Evolutionary conservation across 2,888 invertebrate species (phyloP).

Genomic region (Gandaritis pyraliata): DNA sequence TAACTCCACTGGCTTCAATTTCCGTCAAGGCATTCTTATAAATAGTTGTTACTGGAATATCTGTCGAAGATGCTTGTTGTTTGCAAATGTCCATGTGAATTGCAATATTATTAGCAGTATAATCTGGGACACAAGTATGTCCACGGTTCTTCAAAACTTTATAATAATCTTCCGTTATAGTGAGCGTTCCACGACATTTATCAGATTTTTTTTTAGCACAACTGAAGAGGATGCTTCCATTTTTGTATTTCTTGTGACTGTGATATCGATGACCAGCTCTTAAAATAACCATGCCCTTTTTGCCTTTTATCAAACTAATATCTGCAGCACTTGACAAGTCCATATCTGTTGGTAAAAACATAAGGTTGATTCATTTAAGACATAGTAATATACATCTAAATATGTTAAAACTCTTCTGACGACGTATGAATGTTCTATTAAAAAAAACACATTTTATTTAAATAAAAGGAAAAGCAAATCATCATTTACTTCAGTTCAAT

Average conservation of each 20-base stretch:
- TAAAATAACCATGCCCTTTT: slow-evolving; percentile 12
- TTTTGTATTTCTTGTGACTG: slow-evolving; percentile 2
- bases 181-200: slow-evolving; percentile 16
- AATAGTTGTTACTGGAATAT: slow-evolving; percentile 1
- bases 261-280: slow-evolving; percentile 16
- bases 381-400: no score
- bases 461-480: no score
- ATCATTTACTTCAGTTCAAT: no score
- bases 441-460: no score
- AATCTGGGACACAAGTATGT: slow-evolving; percentile 19
- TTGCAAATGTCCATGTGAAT: slow-evolving; percentile 11
- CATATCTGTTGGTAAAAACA: no score
- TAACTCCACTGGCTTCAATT: background rate
- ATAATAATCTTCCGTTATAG: slow-evolving; percentile 3
- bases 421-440: no score
- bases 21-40: background rate
- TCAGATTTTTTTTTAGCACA: slow-evolving; percentile 15
- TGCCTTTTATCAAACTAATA: slow-evolving; percentile 13
- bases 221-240: background rate
- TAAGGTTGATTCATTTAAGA: no score
- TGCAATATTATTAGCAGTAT: slow-evolving; percentile 19
- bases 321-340: background rate
- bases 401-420: no score
- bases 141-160: slow-evolving; percentile 4
- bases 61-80: background rate